Base-by-base conservation (phyloP, 2,113 vertebrate genomes). In the Aptenodytes patagonicus region DNA sequence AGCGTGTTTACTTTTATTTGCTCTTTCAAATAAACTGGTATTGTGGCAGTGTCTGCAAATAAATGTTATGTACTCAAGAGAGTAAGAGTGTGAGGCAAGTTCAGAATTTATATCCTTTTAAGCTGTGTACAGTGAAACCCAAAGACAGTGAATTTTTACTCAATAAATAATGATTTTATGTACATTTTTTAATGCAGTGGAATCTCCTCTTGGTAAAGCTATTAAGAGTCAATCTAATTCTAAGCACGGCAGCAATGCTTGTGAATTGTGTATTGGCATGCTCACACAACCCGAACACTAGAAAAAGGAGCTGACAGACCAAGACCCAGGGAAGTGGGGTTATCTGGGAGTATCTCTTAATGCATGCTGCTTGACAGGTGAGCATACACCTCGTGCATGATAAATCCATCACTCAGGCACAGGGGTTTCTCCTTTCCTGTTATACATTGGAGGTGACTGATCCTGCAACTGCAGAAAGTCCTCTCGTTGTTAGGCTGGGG, bases 401-500 rank as follows among this genome's bases (percentile, higher is more conserved):
- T 44, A 73, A 54, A 58, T 32, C 77, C 32, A 24, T 46, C 36
- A 24, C 21, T 44, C 31, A 17, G 28, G 82, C 64, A 44, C 34
- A n/a, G 20, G 28, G 19, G 1, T 36, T 81, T 28, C 42, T 82
- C 28, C 18, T 62, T 70, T 71, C 17, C 8, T 26, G 4, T 26
- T 26, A 36, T 8, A 21, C 6, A 1, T 0, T 11, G 32, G 57
- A 76, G 44, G 16, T 61, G 25, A 36, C 10, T 31, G 55, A 32
- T 66, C 38, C 64, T 88, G 65, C 32, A 40, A 1, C n/a, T 57
- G 54, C 34, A 83, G 38, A 21, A 78, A 49, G 32, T 38, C 10
- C 26, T 21, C 21, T 93, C 0, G 0, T 17, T 21, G 9, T 82
- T 52, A n/a, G 66, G 28, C 4, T 58, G 47, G 20, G 28, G 18